Conservation (phyloP, 2,113 vertebrate species). For the Rhinopomastus cyanomelas region DNA sequence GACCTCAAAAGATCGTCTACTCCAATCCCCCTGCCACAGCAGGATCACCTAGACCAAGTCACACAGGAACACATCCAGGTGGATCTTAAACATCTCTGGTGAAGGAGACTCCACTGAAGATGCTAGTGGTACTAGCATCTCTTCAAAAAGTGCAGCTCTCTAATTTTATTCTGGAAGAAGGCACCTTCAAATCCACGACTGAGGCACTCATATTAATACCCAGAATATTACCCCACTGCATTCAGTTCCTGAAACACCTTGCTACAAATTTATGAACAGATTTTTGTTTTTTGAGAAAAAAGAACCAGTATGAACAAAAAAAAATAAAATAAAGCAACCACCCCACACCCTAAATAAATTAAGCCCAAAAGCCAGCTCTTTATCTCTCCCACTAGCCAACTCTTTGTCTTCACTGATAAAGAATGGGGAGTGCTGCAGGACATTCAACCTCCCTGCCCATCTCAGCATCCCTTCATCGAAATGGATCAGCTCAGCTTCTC, state of each 20-base stretch:
- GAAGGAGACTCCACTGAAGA: too few relatives aligned
- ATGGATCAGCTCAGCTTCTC: background rate
- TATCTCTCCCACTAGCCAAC: background rate
- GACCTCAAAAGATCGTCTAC: too few relatives aligned
- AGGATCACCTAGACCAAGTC: too few relatives aligned
- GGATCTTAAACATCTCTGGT: too few relatives aligned
- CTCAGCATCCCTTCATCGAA: background rate
- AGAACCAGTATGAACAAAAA: background rate
- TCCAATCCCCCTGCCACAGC: too few relatives aligned
- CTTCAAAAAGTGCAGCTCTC: background rate
- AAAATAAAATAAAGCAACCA: background rate
- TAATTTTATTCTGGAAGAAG: background rate
- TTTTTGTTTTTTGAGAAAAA: background rate
- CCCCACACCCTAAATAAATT: background rate
- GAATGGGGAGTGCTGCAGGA: background rate
- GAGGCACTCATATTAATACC: background rate
- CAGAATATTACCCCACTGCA: background rate
- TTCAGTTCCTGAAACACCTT: background rate
- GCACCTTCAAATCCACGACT: conserved; percentile 1
- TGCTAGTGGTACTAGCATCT: background rate
- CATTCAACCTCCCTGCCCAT: background rate
- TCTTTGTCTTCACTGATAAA: background rate
- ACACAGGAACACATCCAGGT: too few relatives aligned
- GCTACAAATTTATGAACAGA: background rate
- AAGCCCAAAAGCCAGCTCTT: background rate